Evolutionary conservation across 2,113 vertebrate genomes (phyloP), one percentile per base, ranked within the genome.

Genomic region (Pomatorhinus ruficollis): DNA sequence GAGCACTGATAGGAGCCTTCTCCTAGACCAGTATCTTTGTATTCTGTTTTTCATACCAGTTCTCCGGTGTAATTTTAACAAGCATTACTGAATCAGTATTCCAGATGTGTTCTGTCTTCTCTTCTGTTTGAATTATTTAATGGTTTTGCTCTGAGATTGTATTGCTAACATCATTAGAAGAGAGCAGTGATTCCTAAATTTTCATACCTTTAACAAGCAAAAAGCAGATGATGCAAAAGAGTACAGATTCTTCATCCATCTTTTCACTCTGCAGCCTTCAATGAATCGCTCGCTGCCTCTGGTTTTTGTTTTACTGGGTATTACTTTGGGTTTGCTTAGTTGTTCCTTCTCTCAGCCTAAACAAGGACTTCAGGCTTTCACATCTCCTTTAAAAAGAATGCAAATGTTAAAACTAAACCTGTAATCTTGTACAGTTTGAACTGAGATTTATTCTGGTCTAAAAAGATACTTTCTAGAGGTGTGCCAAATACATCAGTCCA

Each of bases 91-190:
- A 90, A 81, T 95, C 60, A 69, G 24, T 89, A 83, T 93, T 89
- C 56, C 30, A n/a, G 0, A 74, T 47, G 35, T 35, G 11, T 74
- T 83, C 40, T 72, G 66, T 53, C 39, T 74, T 86, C 33, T 71
- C 33, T 83, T 79, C 56, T 81, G 19, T 44, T 89, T 93, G 82
- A 92, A 90, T 88, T 93, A 80, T 85, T 57, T 71, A 72, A 61
- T 69, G 49, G 12, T 15, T 95, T 92, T 83, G 42, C 35, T 75
- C 66, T 69, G 35, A 72, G 83, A 30, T 57, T 80, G 19, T 47
- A 17, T 65, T 59, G 50, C 54, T 88, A 71, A 27, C 11, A 19
- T 44, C 37, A 44, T 60, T 69, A 77, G 82, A 60, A 80, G 63
- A 71, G 23, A 65, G 45, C 31, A 57, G 37, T 0, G 0, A 25